Evolutionary conservation across 2,888 invertebrate species (phyloP).

Genomic region (Gandaritis pyraliata): DNA sequence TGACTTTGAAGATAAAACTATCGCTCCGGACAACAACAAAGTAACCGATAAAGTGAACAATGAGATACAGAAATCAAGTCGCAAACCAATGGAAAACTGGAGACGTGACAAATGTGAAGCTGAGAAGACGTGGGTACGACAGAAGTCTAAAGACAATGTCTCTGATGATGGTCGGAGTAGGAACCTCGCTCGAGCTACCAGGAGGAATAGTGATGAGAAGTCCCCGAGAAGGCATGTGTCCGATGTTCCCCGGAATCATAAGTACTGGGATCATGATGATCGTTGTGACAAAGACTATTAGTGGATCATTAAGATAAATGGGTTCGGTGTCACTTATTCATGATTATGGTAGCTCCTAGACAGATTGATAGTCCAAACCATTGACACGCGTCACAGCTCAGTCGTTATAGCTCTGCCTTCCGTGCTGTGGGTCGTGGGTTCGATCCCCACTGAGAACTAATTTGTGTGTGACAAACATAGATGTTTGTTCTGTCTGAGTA

Average conservation of each 20-base stretch:
- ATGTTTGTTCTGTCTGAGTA: too few relatives aligned
- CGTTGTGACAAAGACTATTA: slow-evolving; percentile 79
- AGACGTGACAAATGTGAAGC: slow-evolving; percentile 63
- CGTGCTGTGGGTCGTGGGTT: too few relatives aligned
- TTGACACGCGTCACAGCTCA: too few relatives aligned
- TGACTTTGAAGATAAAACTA: slow-evolving; percentile 25
- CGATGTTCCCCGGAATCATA: slow-evolving; percentile 73
- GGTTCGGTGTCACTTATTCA: not conserved
- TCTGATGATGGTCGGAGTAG: slow-evolving; percentile 53
- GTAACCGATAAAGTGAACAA: slow-evolving; percentile 65
- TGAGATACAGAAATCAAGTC: slow-evolving; percentile 64
- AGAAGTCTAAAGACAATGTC: slow-evolving; percentile 66
- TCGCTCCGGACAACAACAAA: slow-evolving; percentile 34
- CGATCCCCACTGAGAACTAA: too few relatives aligned
- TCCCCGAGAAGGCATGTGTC: slow-evolving; percentile 66
- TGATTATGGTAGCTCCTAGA: too few relatives aligned
- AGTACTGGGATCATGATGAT: slow-evolving; percentile 80
- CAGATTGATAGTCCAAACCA: too few relatives aligned
- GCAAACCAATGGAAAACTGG: slow-evolving; percentile 72
- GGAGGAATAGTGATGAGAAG: slow-evolving; percentile 63
- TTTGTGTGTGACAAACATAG: too few relatives aligned
- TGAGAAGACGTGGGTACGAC: slow-evolving; percentile 64
- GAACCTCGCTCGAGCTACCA: slow-evolving; percentile 51
- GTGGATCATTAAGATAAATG: slow-evolving; percentile 41
- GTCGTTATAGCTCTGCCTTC: too few relatives aligned